A percentile compares a stretch with the other conserved stretches of the same genome.
Evolutionary conservation across 2,113 vertebrate species (phyloP).

Genomic region (Amphilophus citrinellus): DNA sequence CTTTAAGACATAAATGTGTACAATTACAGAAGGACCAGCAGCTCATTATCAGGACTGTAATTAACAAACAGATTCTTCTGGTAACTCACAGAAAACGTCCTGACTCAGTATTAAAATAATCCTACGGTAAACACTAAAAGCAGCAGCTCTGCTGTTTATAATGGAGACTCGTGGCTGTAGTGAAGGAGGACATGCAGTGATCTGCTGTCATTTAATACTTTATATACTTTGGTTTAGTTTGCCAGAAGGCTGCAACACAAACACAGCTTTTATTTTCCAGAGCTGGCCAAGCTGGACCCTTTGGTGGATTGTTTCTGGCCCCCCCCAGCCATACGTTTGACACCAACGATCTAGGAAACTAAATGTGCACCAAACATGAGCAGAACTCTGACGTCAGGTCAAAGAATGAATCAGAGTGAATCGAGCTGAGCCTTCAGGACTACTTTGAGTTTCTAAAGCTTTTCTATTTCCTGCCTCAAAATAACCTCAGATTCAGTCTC

Average conservation of each 20-base stretch:
- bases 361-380: neutral
- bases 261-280: neutral
- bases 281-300: neutral
- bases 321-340: too few species aligned
- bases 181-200: neutral
- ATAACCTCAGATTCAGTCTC: too few species aligned
- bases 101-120: neutral
- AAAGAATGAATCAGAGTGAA: too few species aligned
- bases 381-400: too few species aligned
- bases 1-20: too few species aligned
- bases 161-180: neutral
- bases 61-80: too few species aligned
- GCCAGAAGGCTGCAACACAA: neutral
- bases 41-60: accelerated
- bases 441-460: too few species aligned
- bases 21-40: neutral
- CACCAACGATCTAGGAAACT: too few species aligned
- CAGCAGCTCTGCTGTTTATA: neutral
- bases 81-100: neutral
- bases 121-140: neutral
- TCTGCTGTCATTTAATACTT: neutral
- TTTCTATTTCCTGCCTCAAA: too few species aligned
- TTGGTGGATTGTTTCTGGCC: too few species aligned
- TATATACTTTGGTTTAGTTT: neutral
- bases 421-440: too few species aligned